phyloP scores from a whole-genome alignment of 53 echinoderm and acorn worm genomes.

The Echinometra lucunter region DNA sequence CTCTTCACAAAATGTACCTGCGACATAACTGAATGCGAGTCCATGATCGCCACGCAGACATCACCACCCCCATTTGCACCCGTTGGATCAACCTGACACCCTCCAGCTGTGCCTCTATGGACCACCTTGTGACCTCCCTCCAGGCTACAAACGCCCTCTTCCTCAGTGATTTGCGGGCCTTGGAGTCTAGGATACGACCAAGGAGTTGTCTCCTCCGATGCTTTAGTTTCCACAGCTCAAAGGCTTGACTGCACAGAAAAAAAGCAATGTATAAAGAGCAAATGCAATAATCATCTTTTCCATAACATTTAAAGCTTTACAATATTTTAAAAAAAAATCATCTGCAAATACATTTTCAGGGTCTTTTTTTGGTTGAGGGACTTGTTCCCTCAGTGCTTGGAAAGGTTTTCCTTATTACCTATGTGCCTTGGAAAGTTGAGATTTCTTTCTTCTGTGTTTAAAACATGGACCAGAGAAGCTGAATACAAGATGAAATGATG shows the following conservation, averaged over 20 bases:
- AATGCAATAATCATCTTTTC: neutral
- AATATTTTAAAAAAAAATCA: neutral
- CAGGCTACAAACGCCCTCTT: conserved; percentile 18
- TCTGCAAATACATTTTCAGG: neutral
- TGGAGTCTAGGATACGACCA: conserved; percentile 55
- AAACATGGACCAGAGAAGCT: no score
- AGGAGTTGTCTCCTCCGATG: conserved; percentile 13
- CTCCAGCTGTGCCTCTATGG: neutral
- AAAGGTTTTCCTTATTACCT: no score
- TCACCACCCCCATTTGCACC: conserved; percentile 24
- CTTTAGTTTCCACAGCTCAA: conserved; percentile 63
- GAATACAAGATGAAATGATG: no score
- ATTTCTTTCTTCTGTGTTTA: no score
- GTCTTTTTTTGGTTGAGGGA: no score
- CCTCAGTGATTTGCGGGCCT: conserved; percentile 11
- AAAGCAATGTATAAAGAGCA: neutral
- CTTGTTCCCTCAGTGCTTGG: no score
- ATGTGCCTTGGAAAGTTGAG: no score
- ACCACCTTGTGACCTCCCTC: conserved; percentile 6
- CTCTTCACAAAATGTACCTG: neutral
- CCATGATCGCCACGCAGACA: conserved; percentile 26
- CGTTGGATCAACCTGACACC: conserved; percentile 5
- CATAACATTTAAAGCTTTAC: neutral
- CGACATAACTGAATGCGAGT: neutral
- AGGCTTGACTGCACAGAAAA: conserved; percentile 41